Base-by-base conservation (phyloP, 2,113 vertebrate species). In the Campylorhamphus procurvoides region DNA sequence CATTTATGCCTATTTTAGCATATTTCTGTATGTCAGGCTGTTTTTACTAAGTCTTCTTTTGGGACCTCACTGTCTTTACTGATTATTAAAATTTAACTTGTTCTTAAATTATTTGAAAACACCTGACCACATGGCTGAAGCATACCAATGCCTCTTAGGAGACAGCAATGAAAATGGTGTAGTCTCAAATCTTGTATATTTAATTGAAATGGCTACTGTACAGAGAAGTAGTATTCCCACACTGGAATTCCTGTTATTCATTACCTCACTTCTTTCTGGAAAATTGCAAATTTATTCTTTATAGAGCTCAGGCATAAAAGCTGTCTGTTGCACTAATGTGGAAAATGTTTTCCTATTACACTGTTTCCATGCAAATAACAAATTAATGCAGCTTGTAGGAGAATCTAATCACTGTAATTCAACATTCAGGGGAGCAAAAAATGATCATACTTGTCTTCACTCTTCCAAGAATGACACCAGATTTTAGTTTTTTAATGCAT, bases 361-460 rank as follows among this genome's bases (percentile, higher is more conserved):
- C 74, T 67, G 79, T 84, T 89, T 96, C 85, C 82, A 93, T 93
- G 93, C 93, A 96, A 96, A 95, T 96, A 96, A 96, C 87, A 97
- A 97, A 97, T 96, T 96, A 97, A 96, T 91, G 94, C 87, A 74
- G 87, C 93, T 95, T 91, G 85, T 94, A 94, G 94, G 62, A 71
- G 87, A 94, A 93, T 96, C 94, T 96, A 97, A 97, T 96, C 92
- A 92, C 76, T 84, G 68, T 96, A 97, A 96, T 97, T 97, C 94
- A 95, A 83, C 93, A 95, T 94, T 95, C 94, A 96, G 87, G 90
- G 96, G 93, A 97, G 93, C 94, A 97, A 96, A 96, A 96, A 94
- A 96, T 96, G 90, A 96, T 94, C 4, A 3, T 94, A 52, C 87
- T 91, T 95, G 93, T 95, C 87, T 95, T 80, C 59, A 15, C 46